A percentile compares a stretch with the other conserved stretches of the same genome.
Conservation (phyloP, 2,888 invertebrate genomes). For the Cephus pulcher region DNA sequence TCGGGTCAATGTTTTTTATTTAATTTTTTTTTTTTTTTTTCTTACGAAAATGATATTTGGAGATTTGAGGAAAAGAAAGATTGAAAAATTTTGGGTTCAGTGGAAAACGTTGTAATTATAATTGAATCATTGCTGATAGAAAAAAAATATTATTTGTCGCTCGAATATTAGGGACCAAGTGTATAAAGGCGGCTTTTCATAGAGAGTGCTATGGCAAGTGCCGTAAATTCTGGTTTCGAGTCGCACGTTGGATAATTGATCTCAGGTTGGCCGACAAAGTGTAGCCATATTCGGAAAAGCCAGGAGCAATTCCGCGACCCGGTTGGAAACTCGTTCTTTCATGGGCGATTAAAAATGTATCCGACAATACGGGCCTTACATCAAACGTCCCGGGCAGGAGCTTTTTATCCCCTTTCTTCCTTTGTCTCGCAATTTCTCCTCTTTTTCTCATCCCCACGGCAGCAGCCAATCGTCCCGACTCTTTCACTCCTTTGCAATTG, state of each 20-base stretch:
- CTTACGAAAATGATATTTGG: neutral
- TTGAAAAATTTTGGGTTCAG: neutral
- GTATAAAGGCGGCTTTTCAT: neutral
- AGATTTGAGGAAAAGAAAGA: neutral
- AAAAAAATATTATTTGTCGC: neutral
- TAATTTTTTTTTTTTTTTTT: neutral
- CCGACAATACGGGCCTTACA: conserved; percentile 52
- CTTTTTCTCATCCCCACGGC: neutral
- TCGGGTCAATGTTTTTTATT: neutral
- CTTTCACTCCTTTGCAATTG: neutral
- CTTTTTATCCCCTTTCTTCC: conserved; percentile 15
- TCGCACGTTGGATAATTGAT: conserved; percentile 32
- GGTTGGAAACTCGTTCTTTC: conserved; percentile 27
- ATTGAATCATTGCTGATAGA: neutral
- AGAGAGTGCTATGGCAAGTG: neutral
- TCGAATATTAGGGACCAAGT: neutral
- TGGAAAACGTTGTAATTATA: neutral
- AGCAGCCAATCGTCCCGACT: neutral
- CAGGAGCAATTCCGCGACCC: conserved; percentile 31
- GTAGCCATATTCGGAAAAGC: conserved; percentile 21
- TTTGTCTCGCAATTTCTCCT: neutral
- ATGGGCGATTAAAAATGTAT: conserved; percentile 54
- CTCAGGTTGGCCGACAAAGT: conserved; percentile 27
- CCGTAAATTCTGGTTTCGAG: neutral
- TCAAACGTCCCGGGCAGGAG: conserved; percentile 54